Percentiles rank a stretch among this genome's conserved stretches.
phyloP scores from a whole-genome alignment of 2,888 invertebrate genomes.

The Rhingia rostrata region DNA sequence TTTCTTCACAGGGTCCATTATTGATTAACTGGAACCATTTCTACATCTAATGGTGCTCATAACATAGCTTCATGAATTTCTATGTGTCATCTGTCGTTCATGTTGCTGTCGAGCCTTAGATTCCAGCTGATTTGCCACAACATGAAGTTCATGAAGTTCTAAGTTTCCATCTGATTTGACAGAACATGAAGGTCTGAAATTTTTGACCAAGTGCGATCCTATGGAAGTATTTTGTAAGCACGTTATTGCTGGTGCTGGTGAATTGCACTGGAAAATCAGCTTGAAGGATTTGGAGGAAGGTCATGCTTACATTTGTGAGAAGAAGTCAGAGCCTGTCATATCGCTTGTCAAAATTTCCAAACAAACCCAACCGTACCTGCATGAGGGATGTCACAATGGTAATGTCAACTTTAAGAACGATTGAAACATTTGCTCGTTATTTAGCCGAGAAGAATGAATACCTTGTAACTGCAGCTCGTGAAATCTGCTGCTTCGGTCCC shows the following conservation, averaged over 20 bases:
- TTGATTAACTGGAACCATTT: constrained; percentile 99
- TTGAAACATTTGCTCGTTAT: no score
- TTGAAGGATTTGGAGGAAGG: constrained; percentile 99
- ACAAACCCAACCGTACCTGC: no score
- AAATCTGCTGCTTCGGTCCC: no score
- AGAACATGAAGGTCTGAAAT: constrained; percentile 98
- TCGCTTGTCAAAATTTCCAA: no score
- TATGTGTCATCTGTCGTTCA: constrained; percentile 99
- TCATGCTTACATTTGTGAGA: constrained; percentile 99
- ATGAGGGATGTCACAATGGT: no score
- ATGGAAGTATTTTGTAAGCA: constrained; percentile 99
- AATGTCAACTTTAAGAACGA: no score
- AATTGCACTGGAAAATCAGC: constrained; percentile 99
- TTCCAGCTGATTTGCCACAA: constrained; percentile 99
- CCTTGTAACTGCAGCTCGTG: no score
- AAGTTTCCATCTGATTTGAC: constrained; percentile 99
- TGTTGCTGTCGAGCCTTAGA: constrained; percentile 99
- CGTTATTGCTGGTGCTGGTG: constrained; percentile 99
- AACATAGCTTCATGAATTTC: constrained; percentile 99
- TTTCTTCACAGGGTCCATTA: constrained; percentile 90
- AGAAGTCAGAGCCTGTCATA: no score
- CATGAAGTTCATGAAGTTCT: no score
- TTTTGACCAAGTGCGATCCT: constrained; percentile 99
- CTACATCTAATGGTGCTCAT: constrained; percentile 99
- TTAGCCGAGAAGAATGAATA: no score